Evolutionary conservation across 2,888 invertebrate genomes (phyloP).

Genomic region (Thymelicus acteon): DNA sequence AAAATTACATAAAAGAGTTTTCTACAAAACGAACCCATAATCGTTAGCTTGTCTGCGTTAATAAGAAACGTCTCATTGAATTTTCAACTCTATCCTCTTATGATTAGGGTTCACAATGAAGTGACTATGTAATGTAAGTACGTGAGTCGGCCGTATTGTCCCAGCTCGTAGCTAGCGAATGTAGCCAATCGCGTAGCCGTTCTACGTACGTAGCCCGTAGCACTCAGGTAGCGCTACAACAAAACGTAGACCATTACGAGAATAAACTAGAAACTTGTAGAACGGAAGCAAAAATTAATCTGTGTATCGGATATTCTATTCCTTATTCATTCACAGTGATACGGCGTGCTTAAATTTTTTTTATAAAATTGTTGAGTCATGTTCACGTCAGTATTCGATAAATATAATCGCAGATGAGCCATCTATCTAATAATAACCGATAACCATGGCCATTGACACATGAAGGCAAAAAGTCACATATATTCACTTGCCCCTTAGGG

Average conservation of each 20-base stretch:
- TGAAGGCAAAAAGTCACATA: too few species aligned
- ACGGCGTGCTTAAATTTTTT: too few species aligned
- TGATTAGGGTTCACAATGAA: slow-evolving; percentile 5
- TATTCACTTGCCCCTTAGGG: too few species aligned
- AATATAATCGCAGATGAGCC: too few species aligned
- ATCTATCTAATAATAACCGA: too few species aligned
- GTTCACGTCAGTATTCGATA: too few species aligned
- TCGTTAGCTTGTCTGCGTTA: slow-evolving; percentile 32
- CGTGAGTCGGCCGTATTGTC: slow-evolving; percentile 22
- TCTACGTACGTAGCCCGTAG: slow-evolving; percentile 28
- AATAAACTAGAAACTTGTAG: neutral
- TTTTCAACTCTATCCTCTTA: slow-evolving; percentile 6
- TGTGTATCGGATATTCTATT: too few species aligned
- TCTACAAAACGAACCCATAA: slow-evolving; percentile 37
- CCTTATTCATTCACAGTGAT: too few species aligned
- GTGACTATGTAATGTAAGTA: neutral
- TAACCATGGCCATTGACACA: too few species aligned
- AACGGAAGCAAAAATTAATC: neutral
- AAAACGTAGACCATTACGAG: slow-evolving; percentile 11
- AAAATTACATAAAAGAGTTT: slow-evolving; percentile 39
- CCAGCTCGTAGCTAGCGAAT: slow-evolving; percentile 29
- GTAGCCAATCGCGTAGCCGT: slow-evolving; percentile 33
- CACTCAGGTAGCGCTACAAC: slow-evolving; percentile 26
- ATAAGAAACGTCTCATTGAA: neutral
- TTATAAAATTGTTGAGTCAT: too few species aligned